Base-by-base conservation (phyloP, 2,113 vertebrate species). In the Passer montanus region DNA sequence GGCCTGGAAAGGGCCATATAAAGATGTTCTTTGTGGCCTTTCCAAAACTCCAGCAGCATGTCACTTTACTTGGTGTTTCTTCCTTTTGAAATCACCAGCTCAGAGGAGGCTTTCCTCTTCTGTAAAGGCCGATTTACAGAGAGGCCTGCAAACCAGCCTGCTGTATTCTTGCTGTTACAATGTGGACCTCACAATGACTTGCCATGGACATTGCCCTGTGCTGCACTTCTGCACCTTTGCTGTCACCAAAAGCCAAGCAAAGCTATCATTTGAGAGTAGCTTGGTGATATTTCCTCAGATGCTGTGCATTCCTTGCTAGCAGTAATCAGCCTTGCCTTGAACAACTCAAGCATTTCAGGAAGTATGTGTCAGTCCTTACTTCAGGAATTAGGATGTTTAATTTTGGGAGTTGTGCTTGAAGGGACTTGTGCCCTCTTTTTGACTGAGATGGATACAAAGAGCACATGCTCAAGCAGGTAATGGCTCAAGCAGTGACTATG, bases 161-260 rank as follows among this genome's bases (percentile, higher is more conserved):
- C 44, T 73, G 64, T 23, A 37, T 84, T 84, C 55, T 55, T 62
- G 59, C 46, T 78, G 27, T 77, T 5, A 2, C 0, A 0, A 7
- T 31, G 22, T 35, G 20, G 50, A 60, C 37, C 35, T 69, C 15
- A 22, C 63, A 31, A 2, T 15, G 6, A 11, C 62, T 55, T 64
- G 62, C 60, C 7, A 5, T 21, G 39, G 56, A 28, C 13, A 2
- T 30, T 41, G 55, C 17, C 26, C 21, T 2, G 2, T 10, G 1
- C 30, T 80, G 41, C 4, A 7, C 50, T 63, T 31, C 22, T 50
- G 30, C 23, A 43, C 39, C 44, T 75, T 67, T 82, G 30, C 33
- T 90, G 66, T 67, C 33, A 33, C 44, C 33, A 59, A 56, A 64
- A 16, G 35, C 35, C 44, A 55, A n/a, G 52, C 47, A 72, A 59